Evolutionary conservation across 2,113 vertebrate genomes (phyloP).

Genomic region (Sander vitreus): DNA sequence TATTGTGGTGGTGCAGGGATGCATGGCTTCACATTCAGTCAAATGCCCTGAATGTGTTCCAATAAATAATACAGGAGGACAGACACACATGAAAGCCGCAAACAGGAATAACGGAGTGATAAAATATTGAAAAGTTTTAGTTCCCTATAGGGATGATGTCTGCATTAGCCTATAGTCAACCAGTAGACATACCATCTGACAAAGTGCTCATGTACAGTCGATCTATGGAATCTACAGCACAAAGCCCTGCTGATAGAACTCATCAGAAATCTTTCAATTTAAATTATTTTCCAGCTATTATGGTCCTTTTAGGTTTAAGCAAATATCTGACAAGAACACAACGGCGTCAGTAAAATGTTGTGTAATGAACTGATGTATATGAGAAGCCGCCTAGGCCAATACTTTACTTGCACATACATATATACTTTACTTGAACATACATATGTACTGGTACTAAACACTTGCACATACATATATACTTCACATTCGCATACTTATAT

Average conservation of each 20-base stretch:
- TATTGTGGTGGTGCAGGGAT: conserved; percentile 11
- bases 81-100: conserved; percentile 68
- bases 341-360: background rate
- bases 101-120: conserved; percentile 62
- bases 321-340: background rate
- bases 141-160: conserved; percentile 12
- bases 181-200: conserved; percentile 27
- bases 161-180: conserved; percentile 11
- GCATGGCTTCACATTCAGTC: conserved; percentile 34
- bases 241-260: background rate
- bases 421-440: too few relatives aligned
- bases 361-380: background rate
- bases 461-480: too few relatives aligned
- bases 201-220: conserved; percentile 26
- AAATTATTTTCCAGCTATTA: background rate
- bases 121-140: conserved; percentile 72
- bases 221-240: background rate
- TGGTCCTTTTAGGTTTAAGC: background rate
- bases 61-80: conserved; percentile 75
- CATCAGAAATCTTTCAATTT: background rate
- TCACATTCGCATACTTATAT: too few relatives aligned
- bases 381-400: too few relatives aligned
- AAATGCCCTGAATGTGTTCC: conserved; percentile 47
- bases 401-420: too few relatives aligned
- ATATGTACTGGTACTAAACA: too few relatives aligned